Percentiles rank a stretch among this genome's conserved stretches.
phyloP scores from a whole-genome alignment of 2,888 invertebrate species.

The Camptogramma bilineatum region DNA sequence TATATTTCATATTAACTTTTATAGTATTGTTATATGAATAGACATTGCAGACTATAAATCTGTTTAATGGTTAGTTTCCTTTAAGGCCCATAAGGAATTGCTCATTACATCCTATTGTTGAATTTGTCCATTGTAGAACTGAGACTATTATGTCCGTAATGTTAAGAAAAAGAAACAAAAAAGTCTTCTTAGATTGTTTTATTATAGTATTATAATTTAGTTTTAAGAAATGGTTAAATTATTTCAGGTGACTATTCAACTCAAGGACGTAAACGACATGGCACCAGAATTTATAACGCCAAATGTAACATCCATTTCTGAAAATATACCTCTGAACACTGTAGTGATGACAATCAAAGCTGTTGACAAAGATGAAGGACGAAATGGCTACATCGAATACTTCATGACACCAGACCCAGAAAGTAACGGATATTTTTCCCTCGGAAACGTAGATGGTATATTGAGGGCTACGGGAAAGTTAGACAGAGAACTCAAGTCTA shows the following conservation, averaged over 20 bases:
- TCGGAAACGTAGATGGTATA: conserved; percentile 95
- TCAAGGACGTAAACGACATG: conserved; percentile 97
- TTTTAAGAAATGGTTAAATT: not conserved
- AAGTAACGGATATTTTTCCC: conserved; percentile 89
- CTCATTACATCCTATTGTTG: conserved; percentile 63
- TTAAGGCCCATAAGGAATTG: conserved; percentile 43
- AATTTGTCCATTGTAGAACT: conserved; percentile 53
- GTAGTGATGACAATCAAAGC: conserved; percentile 96
- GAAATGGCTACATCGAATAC: conserved; percentile 96
- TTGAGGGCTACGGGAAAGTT: conserved; percentile 93
- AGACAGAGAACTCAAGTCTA: conserved; percentile 92
- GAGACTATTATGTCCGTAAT: conserved; percentile 41
- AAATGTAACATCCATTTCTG: conserved; percentile 91
- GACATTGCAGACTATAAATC: conserved; percentile 5
- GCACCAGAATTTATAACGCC: conserved; percentile 93
- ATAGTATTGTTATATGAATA: not conserved
- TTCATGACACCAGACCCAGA: conserved; percentile 89
- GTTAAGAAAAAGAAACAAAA: conserved; percentile 49
- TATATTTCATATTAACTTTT: not conserved
- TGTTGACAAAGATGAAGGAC: conserved; percentile 94
- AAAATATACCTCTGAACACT: conserved; percentile 94
- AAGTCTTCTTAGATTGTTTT: conserved; percentile 7
- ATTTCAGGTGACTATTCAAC: conserved; percentile 91
- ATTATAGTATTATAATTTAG: not conserved
- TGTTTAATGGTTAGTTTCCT: conserved; percentile 25